Evolutionary conservation across 2,888 invertebrate species (phyloP).

Genomic region (Macropis europaea): DNA sequence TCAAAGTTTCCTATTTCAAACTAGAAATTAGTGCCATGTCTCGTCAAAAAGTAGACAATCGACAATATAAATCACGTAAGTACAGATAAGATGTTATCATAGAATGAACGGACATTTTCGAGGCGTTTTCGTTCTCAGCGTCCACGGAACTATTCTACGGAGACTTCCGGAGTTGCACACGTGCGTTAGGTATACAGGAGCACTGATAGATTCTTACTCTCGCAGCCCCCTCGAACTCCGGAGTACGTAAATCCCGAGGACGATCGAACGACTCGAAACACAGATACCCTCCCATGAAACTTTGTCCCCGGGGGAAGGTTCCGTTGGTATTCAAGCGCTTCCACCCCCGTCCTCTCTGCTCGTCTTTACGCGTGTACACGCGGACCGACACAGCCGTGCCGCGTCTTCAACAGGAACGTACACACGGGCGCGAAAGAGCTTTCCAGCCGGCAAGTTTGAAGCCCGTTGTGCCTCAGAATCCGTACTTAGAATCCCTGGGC

Average conservation of each 20-base stretch:
- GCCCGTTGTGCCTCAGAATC: constrained; percentile 31
- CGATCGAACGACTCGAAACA: constrained; percentile 48
- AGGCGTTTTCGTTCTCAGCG: too few species aligned
- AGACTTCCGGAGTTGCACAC: too few species aligned
- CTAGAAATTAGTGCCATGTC: too few species aligned
- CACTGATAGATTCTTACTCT: constrained; percentile 27
- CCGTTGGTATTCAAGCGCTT: constrained; percentile 35
- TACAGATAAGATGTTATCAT: too few species aligned
- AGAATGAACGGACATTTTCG: too few species aligned
- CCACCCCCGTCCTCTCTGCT: constrained; percentile 4
- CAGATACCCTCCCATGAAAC: constrained; percentile 32
- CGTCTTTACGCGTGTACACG: constrained; percentile 30
- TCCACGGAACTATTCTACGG: too few species aligned
- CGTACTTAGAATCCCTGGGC: constrained; percentile 39
- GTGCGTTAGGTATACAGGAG: constrained; percentile 33
- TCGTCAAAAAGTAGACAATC: too few species aligned
- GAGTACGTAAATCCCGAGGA: constrained; percentile 27
- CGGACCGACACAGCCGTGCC: constrained; percentile 8
- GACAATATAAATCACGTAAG: too few species aligned
- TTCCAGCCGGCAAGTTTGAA: constrained; percentile 32
- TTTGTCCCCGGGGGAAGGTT: constrained; percentile 34
- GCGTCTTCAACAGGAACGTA: neutral
- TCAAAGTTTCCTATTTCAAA: too few species aligned
- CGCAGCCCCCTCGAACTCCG: constrained; percentile 30
- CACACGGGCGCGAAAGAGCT: constrained; percentile 10